Evolutionary conservation across 1,140 invertebrate genomes (phyloP).

Genomic region (Drosophila truncata): DNA sequence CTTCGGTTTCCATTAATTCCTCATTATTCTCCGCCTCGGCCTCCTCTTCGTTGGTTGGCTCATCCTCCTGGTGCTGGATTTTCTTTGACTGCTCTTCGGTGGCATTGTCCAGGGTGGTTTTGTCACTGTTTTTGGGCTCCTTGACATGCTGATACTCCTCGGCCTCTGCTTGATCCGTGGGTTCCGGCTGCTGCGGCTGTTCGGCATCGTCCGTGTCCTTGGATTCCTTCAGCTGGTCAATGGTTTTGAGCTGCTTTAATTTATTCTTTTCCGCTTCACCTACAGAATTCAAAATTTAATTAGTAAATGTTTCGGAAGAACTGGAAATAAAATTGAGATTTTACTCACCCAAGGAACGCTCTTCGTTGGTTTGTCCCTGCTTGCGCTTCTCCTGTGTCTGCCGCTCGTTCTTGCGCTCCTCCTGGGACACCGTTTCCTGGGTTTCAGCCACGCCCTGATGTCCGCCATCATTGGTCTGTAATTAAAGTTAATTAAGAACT

Average conservation of each 20-base stretch:
- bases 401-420: conserved; percentile 80
- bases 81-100: conserved; percentile 94
- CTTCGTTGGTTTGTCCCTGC: conserved; percentile 86
- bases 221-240: conserved; percentile 85
- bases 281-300: neutral
- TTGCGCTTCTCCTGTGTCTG: conserved; percentile 77
- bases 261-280: conserved; percentile 85
- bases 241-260: conserved; percentile 88
- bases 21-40: conserved; percentile 87
- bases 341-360: conserved; percentile 87
- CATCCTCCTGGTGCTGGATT: conserved; percentile 87
- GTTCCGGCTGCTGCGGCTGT: conserved; percentile 85
- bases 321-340: no score
- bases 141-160: conserved; percentile 94
- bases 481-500: neutral
- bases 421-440: conserved; percentile 85
- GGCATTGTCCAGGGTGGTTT: conserved; percentile 89
- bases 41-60: conserved; percentile 87
- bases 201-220: conserved; percentile 86
- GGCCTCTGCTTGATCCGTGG: conserved; percentile 77
- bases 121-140: conserved; percentile 90
- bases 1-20: conserved; percentile 72
- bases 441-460: conserved; percentile 87
- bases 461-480: conserved; percentile 85
- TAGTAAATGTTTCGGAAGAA: neutral